Evolutionary conservation across 2,888 invertebrate genomes (phyloP).

Genomic region (Drosophila quasianomalipes): DNA sequence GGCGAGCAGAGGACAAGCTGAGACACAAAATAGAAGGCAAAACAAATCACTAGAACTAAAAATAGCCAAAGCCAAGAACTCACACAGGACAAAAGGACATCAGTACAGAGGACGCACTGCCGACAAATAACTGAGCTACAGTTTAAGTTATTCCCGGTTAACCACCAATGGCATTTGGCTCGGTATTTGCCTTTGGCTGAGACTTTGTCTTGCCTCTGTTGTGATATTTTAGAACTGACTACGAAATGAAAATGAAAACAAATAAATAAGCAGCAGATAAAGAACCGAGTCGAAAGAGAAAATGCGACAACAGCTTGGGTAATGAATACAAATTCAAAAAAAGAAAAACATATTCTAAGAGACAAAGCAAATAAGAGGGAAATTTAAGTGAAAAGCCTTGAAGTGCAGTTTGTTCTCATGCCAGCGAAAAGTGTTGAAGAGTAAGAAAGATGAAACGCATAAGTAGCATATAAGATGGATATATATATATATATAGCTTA

Average conservation of each 20-base stretch:
- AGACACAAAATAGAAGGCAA: conserved; percentile 53
- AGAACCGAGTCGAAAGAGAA: conserved; percentile 6
- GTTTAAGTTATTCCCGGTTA: conserved; percentile 35
- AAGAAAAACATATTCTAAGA: neutral
- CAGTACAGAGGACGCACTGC: conserved; percentile 19
- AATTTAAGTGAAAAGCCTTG: conserved; percentile 5
- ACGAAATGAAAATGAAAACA: conserved; percentile 62
- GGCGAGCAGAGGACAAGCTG: conserved; percentile 29
- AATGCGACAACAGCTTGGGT: conserved; percentile 40
- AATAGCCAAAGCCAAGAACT: conserved; percentile 62
- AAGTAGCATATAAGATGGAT: conserved; percentile 29
- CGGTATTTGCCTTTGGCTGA: conserved; percentile 28
- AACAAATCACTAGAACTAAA: conserved; percentile 74
- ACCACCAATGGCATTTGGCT: conserved; percentile 60
- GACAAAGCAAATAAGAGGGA: neutral
- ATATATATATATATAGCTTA: conserved; percentile 5
- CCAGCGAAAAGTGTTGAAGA: conserved; percentile 23
- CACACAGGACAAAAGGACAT: conserved; percentile 11
- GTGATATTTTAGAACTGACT: conserved; percentile 52
- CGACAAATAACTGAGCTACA: conserved; percentile 50
- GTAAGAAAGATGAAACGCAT: conserved; percentile 36
- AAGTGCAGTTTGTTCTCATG: conserved; percentile 14
- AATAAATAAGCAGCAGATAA: conserved; percentile 60
- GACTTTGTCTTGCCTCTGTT: conserved; percentile 21
- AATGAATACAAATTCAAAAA: conserved; percentile 67